Conservation (phyloP, 2,888 invertebrate species). For the Standfussiana lucernea region DNA sequence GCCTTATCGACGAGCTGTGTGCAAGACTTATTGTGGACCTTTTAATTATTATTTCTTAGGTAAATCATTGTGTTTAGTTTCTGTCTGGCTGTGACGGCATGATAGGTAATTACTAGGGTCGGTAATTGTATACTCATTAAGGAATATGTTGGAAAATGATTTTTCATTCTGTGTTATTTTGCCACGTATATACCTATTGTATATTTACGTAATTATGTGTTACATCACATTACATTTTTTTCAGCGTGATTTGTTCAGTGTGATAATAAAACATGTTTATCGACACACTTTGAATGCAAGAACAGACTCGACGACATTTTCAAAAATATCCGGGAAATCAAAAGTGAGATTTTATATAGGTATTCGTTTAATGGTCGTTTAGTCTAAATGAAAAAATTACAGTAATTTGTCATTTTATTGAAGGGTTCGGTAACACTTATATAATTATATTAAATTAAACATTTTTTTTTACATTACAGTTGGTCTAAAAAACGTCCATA, state of each 20-base stretch:
- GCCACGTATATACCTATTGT: not conserved
- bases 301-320: not conserved
- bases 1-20: slow-evolving; percentile 78
- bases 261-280: not conserved
- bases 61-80: slow-evolving; percentile 49
- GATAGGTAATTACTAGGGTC: slow-evolving; percentile 23
- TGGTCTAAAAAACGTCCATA: not conserved
- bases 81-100: slow-evolving; percentile 32
- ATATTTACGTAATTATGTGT: not conserved
- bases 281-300: not conserved
- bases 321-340: not conserved
- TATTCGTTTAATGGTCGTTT: not conserved
- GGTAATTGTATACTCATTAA: slow-evolving; percentile 27
- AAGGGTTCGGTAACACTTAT: no score
- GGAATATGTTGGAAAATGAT: not conserved
- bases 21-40: slow-evolving; percentile 66
- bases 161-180: not conserved
- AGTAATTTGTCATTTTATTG: no score
- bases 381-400: not conserved
- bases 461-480: no score
- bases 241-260: not conserved
- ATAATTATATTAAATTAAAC: not conserved
- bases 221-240: not conserved
- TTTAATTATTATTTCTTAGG: slow-evolving; percentile 65
- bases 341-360: not conserved